Conservation (phyloP, 1,140 invertebrate species). For the Drosophila biarmipes region DNA sequence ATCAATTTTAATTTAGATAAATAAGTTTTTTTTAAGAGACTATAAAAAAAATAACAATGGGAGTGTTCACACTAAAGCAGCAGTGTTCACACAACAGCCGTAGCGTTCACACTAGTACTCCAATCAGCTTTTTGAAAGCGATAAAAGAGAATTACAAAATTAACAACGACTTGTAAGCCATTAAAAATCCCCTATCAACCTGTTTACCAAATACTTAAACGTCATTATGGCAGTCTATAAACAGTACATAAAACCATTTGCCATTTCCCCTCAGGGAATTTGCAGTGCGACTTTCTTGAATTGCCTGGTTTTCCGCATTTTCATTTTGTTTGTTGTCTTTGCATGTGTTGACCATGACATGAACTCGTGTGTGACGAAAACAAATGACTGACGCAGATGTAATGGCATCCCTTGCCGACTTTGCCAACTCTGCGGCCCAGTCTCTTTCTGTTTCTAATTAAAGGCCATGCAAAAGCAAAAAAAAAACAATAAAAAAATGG, state of each 20-base stretch:
- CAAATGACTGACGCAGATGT: constrained; percentile 42
- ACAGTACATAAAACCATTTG: neutral
- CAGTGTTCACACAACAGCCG: no score
- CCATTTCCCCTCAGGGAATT: neutral
- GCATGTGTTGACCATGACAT: constrained; percentile 60
- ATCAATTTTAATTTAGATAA: no score
- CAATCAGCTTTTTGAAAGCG: no score
- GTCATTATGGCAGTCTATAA: no score
- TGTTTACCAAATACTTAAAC: no score
- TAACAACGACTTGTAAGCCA: no score
- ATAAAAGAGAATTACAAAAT: no score
- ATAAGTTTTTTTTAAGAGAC: no score
- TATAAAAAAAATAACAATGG: no score
- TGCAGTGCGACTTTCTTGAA: neutral
- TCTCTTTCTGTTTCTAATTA: constrained; percentile 45
- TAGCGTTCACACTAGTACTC: no score
- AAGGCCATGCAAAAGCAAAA: constrained; percentile 21
- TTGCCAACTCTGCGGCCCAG: neutral
- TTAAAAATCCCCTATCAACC: no score
- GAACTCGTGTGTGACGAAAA: constrained; percentile 38
- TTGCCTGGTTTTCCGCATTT: constrained; percentile 7
- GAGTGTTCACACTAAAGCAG: no score
- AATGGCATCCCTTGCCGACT: constrained; percentile 5
- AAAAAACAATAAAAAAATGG: neutral
- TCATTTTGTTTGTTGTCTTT: constrained; percentile 11